phyloP scores from a whole-genome alignment of 2,797 vertebrate genomes.

The Myiotriccus ornatus region DNA sequence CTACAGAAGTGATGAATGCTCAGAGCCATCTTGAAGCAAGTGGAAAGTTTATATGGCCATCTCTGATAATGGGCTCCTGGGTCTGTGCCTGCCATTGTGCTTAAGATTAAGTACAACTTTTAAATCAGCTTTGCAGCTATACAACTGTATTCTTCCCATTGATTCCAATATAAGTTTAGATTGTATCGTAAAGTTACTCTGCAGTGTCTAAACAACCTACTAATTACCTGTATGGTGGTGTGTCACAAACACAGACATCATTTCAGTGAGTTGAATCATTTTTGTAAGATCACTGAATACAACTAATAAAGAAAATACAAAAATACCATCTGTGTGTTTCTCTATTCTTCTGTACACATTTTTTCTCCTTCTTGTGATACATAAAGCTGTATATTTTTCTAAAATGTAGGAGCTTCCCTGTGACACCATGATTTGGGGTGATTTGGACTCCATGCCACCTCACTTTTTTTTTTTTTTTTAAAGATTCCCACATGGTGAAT shows the following conservation, averaged over 20 bases:
- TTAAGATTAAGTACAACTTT: neutral
- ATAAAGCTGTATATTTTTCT: neutral
- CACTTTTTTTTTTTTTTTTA: neutral
- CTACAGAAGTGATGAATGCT: neutral
- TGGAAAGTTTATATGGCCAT: too few relatives aligned
- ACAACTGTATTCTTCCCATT: neutral
- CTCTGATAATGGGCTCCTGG: neutral
- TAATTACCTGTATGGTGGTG: neutral
- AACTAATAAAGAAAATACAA: neutral
- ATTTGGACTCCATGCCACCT: neutral
- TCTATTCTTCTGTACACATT: neutral
- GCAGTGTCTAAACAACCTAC: neutral
- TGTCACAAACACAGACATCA: neutral
- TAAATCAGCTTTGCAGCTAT: neutral
- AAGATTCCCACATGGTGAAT: neutral
- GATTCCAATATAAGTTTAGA: neutral
- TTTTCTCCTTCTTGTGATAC: neutral
- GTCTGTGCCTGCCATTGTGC: neutral
- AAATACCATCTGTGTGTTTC: neutral
- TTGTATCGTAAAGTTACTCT: neutral
- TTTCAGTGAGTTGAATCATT: neutral
- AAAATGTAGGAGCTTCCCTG: neutral
- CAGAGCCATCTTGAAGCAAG: rapidly evolving
- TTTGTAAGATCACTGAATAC: neutral
- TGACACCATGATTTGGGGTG: neutral